Base-by-base conservation (phyloP, 2,888 invertebrate species). In the Drosophila paracracens region DNA sequence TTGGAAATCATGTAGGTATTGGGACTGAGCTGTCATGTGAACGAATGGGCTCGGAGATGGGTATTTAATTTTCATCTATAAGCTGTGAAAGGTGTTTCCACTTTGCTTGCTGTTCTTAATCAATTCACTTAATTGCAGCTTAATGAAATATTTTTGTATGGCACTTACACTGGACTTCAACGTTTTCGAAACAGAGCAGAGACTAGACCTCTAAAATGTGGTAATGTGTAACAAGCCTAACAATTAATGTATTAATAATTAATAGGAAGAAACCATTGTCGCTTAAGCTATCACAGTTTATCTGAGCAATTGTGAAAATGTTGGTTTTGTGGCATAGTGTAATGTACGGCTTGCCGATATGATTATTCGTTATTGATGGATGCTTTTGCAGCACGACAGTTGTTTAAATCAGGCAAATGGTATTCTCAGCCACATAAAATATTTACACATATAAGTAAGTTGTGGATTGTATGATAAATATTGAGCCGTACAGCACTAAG, bases 351-450 rank as follows among this genome's bases (percentile, higher is more conserved):
- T 8, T 46, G 25, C 10, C 31, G 29, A 8, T 18, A 25, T 53
- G 25, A 25, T 54, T 61, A 51, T 36, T 40, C n/a, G n/a, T 43
- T 33, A 71, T 51, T 69, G 69, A 82, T 72, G 76, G 51, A 53
- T 69, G 62, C 54, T 69, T 60, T 73, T 60, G 38, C 51, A 58
- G 52, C 27, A 35, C 38, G 59, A 74, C 72, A 77, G 86, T 77
- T 82, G 81, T 76, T 83, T 86, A 76, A 88, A 88, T 87, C 88
- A 73, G 73, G 72, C 68, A 77, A 79, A 79, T 66, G 51, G 68
- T 63, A 46, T 69, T 36, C 86, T 70, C 71, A 83, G 71, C 76
- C 63, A 70, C 73, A 80, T 88, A 79, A 81, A 84, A 87, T 70
- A 81, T 70, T 60, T 63, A 66, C 66, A 68, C 64, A 71, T 57